A percentile compares a stretch with the other conserved stretches of the same genome.
phyloP scores from a whole-genome alignment of 2,797 vertebrate species.

The Simalia tracyae region DNA sequence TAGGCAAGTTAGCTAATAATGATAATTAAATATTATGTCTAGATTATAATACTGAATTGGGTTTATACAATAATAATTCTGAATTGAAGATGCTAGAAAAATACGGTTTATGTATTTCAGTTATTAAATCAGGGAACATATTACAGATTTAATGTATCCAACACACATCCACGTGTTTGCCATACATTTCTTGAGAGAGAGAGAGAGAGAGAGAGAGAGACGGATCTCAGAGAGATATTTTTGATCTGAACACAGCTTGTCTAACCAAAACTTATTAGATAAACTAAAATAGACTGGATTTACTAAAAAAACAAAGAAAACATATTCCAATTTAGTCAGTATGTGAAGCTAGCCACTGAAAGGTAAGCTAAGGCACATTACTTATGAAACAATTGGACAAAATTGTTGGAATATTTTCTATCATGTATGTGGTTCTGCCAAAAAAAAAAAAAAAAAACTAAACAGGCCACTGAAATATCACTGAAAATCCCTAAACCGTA shows the following conservation, averaged over 20 bases:
- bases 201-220: no score
- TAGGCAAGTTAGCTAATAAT: conserved; percentile 30
- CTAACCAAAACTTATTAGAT: background rate
- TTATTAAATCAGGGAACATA: background rate
- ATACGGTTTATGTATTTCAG: background rate
- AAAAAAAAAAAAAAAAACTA: no score
- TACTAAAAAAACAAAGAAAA: background rate
- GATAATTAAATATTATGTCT: conserved; percentile 30
- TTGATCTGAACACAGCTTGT: background rate
- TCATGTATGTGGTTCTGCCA: no score
- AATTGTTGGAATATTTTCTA: no score
- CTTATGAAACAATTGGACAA: no score
- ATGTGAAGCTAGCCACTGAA: no score
- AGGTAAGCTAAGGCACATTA: no score
- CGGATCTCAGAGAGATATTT: background rate
- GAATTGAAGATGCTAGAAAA: background rate
- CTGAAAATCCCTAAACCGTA: no score
- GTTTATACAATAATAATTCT: conserved; percentile 57
- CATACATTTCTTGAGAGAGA: no score
- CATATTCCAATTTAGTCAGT: no score
- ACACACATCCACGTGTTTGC: background rate
- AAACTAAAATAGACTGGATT: background rate
- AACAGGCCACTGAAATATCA: no score
- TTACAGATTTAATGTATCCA: background rate
- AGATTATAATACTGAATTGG: conserved; percentile 50